phyloP scores from a whole-genome alignment of 2,888 invertebrate genomes.

The Oscheius sp. region DNA sequence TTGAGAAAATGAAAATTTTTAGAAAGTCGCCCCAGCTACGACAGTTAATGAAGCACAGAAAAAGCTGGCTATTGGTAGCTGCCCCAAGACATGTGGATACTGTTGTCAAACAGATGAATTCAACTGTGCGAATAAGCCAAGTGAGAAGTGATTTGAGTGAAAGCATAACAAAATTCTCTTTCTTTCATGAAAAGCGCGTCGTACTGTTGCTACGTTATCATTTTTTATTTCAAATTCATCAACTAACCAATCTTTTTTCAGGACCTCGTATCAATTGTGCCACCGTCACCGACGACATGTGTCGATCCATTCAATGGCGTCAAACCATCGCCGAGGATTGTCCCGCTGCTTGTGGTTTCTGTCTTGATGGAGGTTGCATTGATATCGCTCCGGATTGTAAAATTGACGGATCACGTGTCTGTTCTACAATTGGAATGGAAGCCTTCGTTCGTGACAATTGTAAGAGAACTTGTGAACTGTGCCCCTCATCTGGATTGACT shows the following conservation, averaged over 20 bases:
- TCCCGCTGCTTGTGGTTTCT: constrained; percentile 15
- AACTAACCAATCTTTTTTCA: background rate
- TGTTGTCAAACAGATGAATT: background rate
- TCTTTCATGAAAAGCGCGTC: too few species aligned
- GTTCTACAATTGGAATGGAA: background rate
- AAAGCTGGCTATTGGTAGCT: background rate
- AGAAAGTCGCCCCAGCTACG: too few species aligned
- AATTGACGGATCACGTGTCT: constrained; percentile 4
- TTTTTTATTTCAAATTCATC: background rate
- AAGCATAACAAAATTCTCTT: background rate
- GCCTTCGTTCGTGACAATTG: background rate
- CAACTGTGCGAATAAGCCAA: constrained; percentile 2
- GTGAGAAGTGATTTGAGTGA: background rate
- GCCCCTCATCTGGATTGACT: background rate
- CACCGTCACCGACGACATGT: constrained; percentile 2
- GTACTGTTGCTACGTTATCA: too few species aligned
- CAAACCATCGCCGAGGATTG: constrained; percentile 6
- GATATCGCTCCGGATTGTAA: constrained; percentile 20
- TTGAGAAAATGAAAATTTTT: too few species aligned
- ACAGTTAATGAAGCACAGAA: too few species aligned
- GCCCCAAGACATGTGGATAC: constrained; percentile 11
- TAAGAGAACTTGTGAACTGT: constrained; percentile 1
- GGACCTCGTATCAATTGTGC: constrained; percentile 7
- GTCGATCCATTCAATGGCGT: background rate
- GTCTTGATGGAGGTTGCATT: constrained; percentile 19